These are phyloP conservation scores for Australoheros facetus DNA, from an alignment of 2,797 vertebrate genomes.

Conservation along the genomic window DNA sequence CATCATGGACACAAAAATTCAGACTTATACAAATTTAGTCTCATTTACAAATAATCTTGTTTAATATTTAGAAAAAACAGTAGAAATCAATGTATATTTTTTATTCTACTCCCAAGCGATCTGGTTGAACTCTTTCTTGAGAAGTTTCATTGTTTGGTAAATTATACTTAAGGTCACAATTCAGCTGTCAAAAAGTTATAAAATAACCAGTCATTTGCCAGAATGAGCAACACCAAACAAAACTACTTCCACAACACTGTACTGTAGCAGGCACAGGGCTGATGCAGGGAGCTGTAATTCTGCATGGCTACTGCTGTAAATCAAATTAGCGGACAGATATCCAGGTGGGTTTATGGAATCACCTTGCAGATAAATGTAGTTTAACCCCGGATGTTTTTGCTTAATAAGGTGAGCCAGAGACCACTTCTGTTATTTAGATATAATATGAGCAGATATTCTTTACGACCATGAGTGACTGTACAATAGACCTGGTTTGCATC, in stretches of 20 bases:
- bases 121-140: not conserved
- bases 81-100: not conserved
- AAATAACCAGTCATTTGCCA: conserved; percentile 7
- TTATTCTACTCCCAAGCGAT: not conserved
- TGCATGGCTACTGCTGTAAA: conserved; percentile 28
- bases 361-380: conserved; percentile 43
- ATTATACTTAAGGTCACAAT: not conserved
- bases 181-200: conserved; percentile 7
- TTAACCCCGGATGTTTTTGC: conserved; percentile 59
- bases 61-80: not conserved
- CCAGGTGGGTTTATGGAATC: conserved; percentile 54
- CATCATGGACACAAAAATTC: not conserved
- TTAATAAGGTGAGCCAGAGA: conserved; percentile 56
- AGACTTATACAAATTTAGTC: not conserved
- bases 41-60: rapidly evolving
- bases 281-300: conserved; percentile 8
- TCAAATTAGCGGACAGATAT: conserved; percentile 47
- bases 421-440: conserved; percentile 64
- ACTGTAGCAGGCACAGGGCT: not conserved
- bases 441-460: conserved; percentile 69
- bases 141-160: not conserved
- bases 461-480: conserved; percentile 36
- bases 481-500: conserved; percentile 70
- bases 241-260: not conserved
- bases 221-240: conserved; percentile 1